These are phyloP conservation scores for Prietella phreatophila DNA, from an alignment of 2,113 vertebrate species.

Conservation along the genomic window DNA sequence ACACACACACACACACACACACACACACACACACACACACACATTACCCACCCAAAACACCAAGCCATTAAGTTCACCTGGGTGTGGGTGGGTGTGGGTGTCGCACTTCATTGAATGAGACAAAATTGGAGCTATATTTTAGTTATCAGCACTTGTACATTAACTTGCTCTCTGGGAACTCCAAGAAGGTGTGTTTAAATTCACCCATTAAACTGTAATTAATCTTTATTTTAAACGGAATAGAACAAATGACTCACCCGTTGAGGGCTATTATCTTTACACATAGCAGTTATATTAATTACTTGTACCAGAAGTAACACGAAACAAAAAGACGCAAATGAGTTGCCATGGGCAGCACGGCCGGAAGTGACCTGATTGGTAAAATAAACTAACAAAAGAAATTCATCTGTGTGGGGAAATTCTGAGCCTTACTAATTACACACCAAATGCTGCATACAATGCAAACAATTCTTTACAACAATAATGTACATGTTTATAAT, in stretches of 20 bases:
- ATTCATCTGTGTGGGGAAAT: neutral
- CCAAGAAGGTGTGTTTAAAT: conserved; percentile 14
- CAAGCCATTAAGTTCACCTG: too few relatives aligned
- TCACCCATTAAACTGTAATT: neutral
- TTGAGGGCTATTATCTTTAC: neutral
- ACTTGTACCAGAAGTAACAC: neutral
- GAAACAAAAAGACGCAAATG: neutral
- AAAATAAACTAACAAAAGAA: neutral
- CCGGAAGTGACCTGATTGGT: neutral
- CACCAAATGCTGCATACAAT: neutral
- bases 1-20: too few relatives aligned
- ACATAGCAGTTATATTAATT: conserved; percentile 1
- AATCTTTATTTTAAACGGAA: neutral
- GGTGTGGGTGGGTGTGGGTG: neutral
- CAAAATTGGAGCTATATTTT: neutral
- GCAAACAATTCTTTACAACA: neutral
- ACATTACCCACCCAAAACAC: too few relatives aligned
- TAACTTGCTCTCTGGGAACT: neutral
- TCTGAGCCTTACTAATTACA: neutral
- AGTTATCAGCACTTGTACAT: neutral
- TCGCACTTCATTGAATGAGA: neutral
- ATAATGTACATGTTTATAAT: neutral
- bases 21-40: neutral
- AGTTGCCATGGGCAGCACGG: neutral
- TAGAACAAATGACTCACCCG: neutral